A percentile compares a stretch with the other conserved stretches of the same genome.
Evolutionary conservation across 2,797 vertebrate genomes (phyloP).

Genomic region (Rhinella marina): DNA sequence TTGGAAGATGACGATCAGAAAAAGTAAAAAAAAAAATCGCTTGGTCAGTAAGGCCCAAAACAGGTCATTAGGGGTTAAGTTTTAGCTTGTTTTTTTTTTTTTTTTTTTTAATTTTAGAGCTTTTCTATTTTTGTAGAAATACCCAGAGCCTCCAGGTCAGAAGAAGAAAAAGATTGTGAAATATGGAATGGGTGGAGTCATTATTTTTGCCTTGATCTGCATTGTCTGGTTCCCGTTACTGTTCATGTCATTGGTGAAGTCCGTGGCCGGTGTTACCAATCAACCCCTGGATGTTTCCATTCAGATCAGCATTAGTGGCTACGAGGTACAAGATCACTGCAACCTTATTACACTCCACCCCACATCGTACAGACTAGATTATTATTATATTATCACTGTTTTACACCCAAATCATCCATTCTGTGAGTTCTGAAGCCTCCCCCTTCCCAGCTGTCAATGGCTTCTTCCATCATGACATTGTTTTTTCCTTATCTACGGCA

Average conservation of each 20-base stretch:
- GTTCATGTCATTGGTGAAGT: constrained; percentile 80
- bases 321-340: constrained; percentile 69
- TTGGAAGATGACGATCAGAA: no score
- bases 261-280: constrained; percentile 77
- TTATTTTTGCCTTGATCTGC: constrained; percentile 76
- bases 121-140: constrained; percentile 73
- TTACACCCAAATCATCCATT: background rate
- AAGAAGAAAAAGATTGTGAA: constrained; percentile 82
- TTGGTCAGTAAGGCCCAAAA: no score
- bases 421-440: background rate
- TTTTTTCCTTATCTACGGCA: no score
- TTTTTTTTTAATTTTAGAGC: background rate
- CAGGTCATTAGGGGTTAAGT: background rate
- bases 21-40: no score
- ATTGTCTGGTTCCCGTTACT: constrained; percentile 81
- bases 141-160: constrained; percentile 77
- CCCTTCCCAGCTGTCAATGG: background rate
- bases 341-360: background rate
- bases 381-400: background rate
- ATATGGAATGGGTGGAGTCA: constrained; percentile 76
- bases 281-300: constrained; percentile 77
- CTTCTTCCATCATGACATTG: background rate
- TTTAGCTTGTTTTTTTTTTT: background rate
- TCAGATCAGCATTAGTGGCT: constrained; percentile 76
- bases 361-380: no score